phyloP scores from a whole-genome alignment of 2,797 vertebrate species.

The Poeciliopsis gracilis region DNA sequence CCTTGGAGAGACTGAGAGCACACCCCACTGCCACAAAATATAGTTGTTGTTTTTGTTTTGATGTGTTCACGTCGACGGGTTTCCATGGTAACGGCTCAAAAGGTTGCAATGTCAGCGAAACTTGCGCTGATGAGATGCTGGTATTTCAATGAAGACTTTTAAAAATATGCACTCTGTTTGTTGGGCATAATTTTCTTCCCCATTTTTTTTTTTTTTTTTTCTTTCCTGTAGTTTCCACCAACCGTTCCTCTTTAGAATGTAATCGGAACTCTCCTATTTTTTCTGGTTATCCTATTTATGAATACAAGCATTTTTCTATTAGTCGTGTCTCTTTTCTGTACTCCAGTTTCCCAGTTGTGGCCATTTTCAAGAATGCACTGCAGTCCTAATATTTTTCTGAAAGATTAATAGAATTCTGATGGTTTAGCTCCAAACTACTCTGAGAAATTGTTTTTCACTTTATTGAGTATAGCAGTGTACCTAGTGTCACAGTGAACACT shows the following conservation, averaged over 20 bases:
- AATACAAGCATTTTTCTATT: background rate
- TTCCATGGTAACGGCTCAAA: constrained; percentile 52
- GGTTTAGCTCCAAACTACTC: background rate
- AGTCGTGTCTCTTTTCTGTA: background rate
- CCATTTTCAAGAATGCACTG: background rate
- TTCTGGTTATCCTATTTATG: background rate
- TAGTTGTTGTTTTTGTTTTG: constrained; percentile 66
- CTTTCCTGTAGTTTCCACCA: background rate
- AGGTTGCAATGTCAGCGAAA: constrained; percentile 50
- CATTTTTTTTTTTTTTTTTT: background rate
- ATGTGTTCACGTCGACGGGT: constrained; percentile 45
- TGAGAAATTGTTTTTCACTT: background rate
- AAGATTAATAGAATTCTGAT: background rate
- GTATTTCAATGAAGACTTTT: constrained; percentile 34
- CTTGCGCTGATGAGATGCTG: constrained; percentile 48
- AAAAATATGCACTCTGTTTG: constrained; percentile 13
- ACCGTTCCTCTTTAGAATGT: background rate
- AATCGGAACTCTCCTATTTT: background rate
- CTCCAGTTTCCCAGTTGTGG: background rate
- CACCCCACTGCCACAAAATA: constrained; percentile 58
- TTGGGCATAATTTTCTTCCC: background rate
- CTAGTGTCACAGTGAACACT: background rate
- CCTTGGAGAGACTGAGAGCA: constrained; percentile 48
- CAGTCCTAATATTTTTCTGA: background rate
- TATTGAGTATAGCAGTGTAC: background rate